Conservation (phyloP, 2,888 invertebrate species). For the Ormyrus labotus region DNA sequence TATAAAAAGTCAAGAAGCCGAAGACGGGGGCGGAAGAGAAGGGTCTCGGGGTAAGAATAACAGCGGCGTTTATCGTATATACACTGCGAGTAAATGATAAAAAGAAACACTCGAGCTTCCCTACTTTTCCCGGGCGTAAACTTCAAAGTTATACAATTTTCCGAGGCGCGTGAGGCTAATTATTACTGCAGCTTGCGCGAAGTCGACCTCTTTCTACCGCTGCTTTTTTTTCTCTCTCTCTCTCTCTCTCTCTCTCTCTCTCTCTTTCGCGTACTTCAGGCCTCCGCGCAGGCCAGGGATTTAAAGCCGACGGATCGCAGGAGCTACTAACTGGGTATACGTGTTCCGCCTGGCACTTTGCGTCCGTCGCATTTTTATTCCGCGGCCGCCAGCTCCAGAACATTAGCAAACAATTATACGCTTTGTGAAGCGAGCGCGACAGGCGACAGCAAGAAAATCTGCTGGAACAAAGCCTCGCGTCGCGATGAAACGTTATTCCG, state of each 20-base stretch:
- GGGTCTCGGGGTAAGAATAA: conserved; percentile 23
- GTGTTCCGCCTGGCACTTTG: conserved; percentile 8
- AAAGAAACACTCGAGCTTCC: conserved; percentile 36
- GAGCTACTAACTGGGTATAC: background rate
- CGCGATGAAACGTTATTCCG: too few relatives aligned
- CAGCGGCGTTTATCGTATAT: conserved; percentile 11
- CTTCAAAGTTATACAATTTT: conserved; percentile 48
- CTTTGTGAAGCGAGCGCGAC: conserved; percentile 3
- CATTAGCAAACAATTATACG: conserved; percentile 41
- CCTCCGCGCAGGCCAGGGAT: background rate
- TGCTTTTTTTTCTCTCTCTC: background rate
- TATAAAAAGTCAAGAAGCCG: conserved; percentile 11
- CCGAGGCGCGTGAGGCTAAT: conserved; percentile 28
- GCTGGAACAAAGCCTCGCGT: too few relatives aligned
- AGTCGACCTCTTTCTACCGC: conserved; percentile 7
- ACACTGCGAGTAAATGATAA: conserved; percentile 29
- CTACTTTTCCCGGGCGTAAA: background rate
- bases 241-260: background rate
- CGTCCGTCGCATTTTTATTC: background rate
- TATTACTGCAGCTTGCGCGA: conserved; percentile 37
- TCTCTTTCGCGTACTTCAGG: background rate
- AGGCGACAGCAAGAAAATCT: background rate
- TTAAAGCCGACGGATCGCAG: conserved; percentile 40
- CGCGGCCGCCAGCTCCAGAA: background rate
- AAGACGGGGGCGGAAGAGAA: background rate